Evolutionary conservation across 2,113 vertebrate genomes (phyloP).

Genomic region (Phrynosoma blainvillii): DNA sequence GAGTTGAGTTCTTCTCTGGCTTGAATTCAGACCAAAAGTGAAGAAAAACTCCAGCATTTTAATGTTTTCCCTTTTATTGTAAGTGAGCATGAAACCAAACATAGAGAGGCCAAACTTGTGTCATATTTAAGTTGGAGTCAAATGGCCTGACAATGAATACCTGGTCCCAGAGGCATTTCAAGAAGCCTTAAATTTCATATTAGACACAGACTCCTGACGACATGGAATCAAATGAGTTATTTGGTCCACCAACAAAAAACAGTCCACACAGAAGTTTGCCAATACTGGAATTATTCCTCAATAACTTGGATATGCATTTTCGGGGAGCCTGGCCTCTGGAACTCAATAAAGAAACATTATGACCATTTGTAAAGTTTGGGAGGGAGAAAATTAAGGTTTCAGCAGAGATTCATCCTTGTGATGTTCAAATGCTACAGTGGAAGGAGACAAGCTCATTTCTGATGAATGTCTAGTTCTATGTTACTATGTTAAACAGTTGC

Average conservation of each 20-base stretch:
- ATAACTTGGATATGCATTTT: neutral
- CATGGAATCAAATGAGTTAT: neutral
- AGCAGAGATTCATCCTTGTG: neutral
- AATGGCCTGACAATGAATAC: neutral
- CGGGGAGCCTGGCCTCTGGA: neutral
- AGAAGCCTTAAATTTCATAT: neutral
- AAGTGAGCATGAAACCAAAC: neutral
- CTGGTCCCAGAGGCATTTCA: neutral
- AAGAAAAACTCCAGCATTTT: neutral
- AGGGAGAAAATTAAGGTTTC: neutral
- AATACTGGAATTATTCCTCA: neutral
- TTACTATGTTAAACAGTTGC: neutral
- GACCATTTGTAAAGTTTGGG: neutral
- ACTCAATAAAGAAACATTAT: conserved; percentile 1
- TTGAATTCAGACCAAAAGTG: neutral
- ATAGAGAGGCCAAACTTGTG: neutral
- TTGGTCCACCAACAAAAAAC: neutral
- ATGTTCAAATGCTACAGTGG: conserved; percentile 12
- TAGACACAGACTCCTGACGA: neutral
- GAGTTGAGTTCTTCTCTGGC: neutral
- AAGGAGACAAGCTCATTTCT: conserved; percentile 40
- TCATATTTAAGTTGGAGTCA: neutral
- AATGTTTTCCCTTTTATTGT: neutral
- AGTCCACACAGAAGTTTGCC: neutral
- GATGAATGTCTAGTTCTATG: neutral